Evolutionary conservation across 2,797 vertebrate genomes (phyloP).

Genomic region (Xiphophorus birchmanni): DNA sequence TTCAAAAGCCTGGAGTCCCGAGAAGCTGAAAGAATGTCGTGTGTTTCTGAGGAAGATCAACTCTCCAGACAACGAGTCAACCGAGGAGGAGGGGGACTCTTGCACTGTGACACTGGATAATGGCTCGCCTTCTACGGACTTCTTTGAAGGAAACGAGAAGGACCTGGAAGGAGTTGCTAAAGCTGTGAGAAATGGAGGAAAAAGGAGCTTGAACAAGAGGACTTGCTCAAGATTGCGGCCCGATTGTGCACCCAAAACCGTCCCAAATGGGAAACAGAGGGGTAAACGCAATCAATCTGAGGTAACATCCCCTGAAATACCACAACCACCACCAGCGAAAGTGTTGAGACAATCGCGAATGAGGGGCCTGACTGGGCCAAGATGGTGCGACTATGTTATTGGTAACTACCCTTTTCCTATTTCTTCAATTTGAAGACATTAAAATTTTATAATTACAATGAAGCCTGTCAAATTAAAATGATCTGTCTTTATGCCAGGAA

Average conservation of each 20-base stretch:
- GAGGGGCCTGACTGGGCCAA: conserved; percentile 77
- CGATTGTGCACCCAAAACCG: conserved; percentile 39
- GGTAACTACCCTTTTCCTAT: conserved; percentile 81
- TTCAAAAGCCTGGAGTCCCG: conserved; percentile 86
- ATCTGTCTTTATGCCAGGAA: conserved; percentile 57
- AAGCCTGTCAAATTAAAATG: conserved; percentile 10
- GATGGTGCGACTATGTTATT: conserved; percentile 89
- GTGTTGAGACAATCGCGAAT: conserved; percentile 81
- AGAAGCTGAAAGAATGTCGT: conserved; percentile 91
- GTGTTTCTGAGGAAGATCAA: conserved; percentile 96
- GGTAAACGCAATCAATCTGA: conserved; percentile 62
- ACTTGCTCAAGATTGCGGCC: conserved; percentile 37
- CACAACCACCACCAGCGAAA: conserved; percentile 74
- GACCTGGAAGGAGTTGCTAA: conserved; percentile 61
- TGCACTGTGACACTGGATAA: conserved; percentile 82
- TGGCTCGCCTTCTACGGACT: conserved; percentile 68
- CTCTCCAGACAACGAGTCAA: conserved; percentile 83
- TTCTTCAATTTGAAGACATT: conserved; percentile 11
- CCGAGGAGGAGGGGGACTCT: conserved; percentile 76
- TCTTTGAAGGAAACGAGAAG: conserved; percentile 61
- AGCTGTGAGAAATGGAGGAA: conserved; percentile 74
- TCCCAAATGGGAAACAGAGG: conserved; percentile 51
- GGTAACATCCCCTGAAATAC: conserved; percentile 58
- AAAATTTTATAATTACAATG: background rate
- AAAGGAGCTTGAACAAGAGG: conserved; percentile 40